Conservation (phyloP, 2,797 vertebrate genomes). For the Gymnocypris eckloni region DNA sequence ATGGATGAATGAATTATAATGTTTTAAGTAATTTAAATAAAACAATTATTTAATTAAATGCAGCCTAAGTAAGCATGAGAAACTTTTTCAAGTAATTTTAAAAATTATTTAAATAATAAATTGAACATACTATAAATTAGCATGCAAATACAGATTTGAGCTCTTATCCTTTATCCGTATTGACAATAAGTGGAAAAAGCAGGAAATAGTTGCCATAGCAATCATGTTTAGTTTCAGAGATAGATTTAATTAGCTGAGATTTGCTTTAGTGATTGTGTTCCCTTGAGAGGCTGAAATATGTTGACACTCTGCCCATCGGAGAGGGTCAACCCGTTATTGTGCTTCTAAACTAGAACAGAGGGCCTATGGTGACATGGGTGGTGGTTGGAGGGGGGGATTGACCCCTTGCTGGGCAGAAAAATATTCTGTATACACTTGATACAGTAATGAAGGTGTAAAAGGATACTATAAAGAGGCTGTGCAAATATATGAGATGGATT, state of each 20-base stretch:
- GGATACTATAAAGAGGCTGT: slow-evolving; percentile 39
- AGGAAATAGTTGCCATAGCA: slow-evolving; percentile 61
- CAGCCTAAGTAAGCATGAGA: background rate
- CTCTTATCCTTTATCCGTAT: slow-evolving; percentile 36
- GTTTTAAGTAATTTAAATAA: background rate
- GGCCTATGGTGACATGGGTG: slow-evolving; percentile 26
- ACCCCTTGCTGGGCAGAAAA: slow-evolving; percentile 57
- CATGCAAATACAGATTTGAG: slow-evolving; percentile 26
- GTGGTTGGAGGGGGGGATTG: slow-evolving; percentile 30
- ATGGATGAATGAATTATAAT: background rate
- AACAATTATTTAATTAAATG: background rate
- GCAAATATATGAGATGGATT: background rate
- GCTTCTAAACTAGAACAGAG: slow-evolving; percentile 38
- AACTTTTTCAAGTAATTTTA: no score
- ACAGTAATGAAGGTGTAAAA: slow-evolving; percentile 43
- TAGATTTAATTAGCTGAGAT: slow-evolving; percentile 65
- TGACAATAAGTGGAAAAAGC: slow-evolving; percentile 60
- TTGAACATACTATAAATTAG: no score
- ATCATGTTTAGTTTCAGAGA: slow-evolving; percentile 63
- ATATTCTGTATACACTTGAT: slow-evolving; percentile 59
- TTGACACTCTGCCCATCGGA: slow-evolving; percentile 54
- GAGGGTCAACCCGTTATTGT: slow-evolving; percentile 55
- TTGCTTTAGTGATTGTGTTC: slow-evolving; percentile 59
- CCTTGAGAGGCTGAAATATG: slow-evolving; percentile 62
- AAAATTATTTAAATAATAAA: no score